These are phyloP conservation scores for Drosophila yooni DNA, from an alignment of 2,888 invertebrate genomes.

Conservation along the genomic window DNA sequence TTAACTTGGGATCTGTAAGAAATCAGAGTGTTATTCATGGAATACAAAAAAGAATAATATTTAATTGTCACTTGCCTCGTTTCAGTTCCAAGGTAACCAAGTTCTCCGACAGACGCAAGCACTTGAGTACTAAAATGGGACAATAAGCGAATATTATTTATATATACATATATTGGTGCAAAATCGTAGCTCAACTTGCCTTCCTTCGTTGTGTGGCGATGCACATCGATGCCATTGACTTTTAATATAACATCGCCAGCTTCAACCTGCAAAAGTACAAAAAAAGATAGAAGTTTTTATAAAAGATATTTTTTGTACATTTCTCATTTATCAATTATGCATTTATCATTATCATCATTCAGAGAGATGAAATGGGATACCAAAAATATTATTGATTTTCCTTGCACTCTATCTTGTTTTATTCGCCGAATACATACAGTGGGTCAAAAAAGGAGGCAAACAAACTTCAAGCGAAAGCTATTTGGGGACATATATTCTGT, in stretches of 20 bases:
- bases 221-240: conserved; percentile 97
- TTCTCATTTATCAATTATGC: conserved; percentile 2
- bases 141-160: conserved; percentile 13
- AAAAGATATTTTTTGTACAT: conserved; percentile 2
- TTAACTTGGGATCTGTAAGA: conserved; percentile 92
- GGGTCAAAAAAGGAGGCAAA: background rate
- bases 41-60: background rate
- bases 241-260: conserved; percentile 97
- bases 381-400: conserved; percentile 48
- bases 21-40: background rate
- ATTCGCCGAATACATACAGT: background rate
- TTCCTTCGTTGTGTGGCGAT: conserved; percentile 96
- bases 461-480: background rate
- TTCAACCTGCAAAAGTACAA: conserved; percentile 89
- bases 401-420: conserved; percentile 2
- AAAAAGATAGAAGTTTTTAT: background rate
- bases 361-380: conserved; percentile 9
- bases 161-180: background rate
- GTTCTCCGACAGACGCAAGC: conserved; percentile 95
- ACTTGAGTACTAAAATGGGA: conserved; percentile 87
- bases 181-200: conserved; percentile 86
- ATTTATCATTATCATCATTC: background rate
- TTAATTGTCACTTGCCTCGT: conserved; percentile 89
- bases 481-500: background rate
- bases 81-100: conserved; percentile 95